Evolutionary conservation across 2,888 invertebrate genomes (phyloP), one percentile per base, ranked within the genome.

Genomic region (Chloroclystis v-ata): DNA sequence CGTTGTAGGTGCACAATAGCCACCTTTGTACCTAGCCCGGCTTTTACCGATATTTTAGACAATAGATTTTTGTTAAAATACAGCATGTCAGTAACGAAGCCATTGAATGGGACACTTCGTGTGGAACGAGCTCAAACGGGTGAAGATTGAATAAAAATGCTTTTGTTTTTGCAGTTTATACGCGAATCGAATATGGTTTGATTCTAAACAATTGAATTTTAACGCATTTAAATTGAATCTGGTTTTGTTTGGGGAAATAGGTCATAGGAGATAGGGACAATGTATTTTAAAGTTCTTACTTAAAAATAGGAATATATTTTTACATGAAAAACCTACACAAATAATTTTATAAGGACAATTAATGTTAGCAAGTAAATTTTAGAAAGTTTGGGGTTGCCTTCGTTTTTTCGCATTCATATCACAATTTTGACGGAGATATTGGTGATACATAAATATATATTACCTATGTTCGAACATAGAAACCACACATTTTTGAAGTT

Each of bases 1-100:
- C 72, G 74, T 46, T 67, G 61, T 63, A 67, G 59, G 66, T 65
- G 57, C 64, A 65, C 65, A 70, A 68, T 67, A 47, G 63, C 65
- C 55, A 47, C 60, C 63, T 65, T 68, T 70, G 28, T 40, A 28
- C 47, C 41, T 44, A 49, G 56, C 57, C 59, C 57, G 57, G 60
- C 59, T 60, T 61, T 57, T 50, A 28, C 47, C 57, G 50, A 48
- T 60, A 50, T 60, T 58, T 52, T 50, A 56, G 43, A 57, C 54
- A 59, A 57, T 43, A 35, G 50, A 49, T 47, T 51, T 35, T 56
- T 43, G 33, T 43, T 41, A 48, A 47, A 49, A 48, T 47, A 32
- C 40, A 44, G 47, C 43, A 47, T 47, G 42, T 47, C 42, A 43
- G 45, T 47, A 55, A 48, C 53, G 46, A 48, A 54, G 33, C 35